These are phyloP conservation scores for Xanthorhoe spadicearia DNA, from an alignment of 2,888 invertebrate genomes.

Conservation along the genomic window DNA sequence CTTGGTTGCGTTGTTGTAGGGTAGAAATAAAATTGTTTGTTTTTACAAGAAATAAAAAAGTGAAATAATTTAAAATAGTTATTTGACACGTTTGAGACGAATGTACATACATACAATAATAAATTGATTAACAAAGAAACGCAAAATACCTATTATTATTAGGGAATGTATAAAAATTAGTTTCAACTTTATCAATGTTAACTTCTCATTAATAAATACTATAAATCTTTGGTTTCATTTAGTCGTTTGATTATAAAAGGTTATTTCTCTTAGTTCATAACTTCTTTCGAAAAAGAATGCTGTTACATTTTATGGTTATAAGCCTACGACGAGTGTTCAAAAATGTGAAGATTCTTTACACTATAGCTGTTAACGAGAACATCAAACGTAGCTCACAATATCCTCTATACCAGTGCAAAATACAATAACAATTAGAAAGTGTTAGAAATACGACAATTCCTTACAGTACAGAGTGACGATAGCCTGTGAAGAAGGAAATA, in stretches of 20 bases:
- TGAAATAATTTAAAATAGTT: slow-evolving; percentile 50
- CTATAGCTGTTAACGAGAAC: slow-evolving; percentile 56
- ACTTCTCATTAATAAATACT: slow-evolving; percentile 81
- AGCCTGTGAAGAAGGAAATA: slow-evolving; percentile 32
- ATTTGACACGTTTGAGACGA: slow-evolving; percentile 63
- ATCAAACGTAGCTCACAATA: slow-evolving; percentile 42
- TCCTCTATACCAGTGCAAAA: slow-evolving; percentile 36
- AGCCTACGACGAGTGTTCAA: slow-evolving; percentile 50
- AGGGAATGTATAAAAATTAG: slow-evolving; percentile 79
- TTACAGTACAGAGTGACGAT: slow-evolving; percentile 34
- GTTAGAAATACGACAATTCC: slow-evolving; percentile 32
- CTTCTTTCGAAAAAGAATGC: slow-evolving; percentile 52
- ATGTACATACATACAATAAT: slow-evolving; percentile 39
- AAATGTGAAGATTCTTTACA: slow-evolving; percentile 49
- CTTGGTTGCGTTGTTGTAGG: slow-evolving; percentile 78
- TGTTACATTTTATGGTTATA: slow-evolving; percentile 47
- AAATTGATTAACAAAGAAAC: slow-evolving; percentile 32
- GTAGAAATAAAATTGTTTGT: slow-evolving; percentile 53
- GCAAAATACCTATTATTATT: slow-evolving; percentile 43
- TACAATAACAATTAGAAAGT: slow-evolving; percentile 34
- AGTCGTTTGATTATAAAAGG: slow-evolving; percentile 75
- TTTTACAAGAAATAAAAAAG: slow-evolving; percentile 51
- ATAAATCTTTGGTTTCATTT: slow-evolving; percentile 82
- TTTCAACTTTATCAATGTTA: slow-evolving; percentile 75
- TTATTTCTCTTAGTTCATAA: slow-evolving; percentile 50